Conservation (phyloP, 2,888 invertebrate species). For the Drosophila recens region DNA sequence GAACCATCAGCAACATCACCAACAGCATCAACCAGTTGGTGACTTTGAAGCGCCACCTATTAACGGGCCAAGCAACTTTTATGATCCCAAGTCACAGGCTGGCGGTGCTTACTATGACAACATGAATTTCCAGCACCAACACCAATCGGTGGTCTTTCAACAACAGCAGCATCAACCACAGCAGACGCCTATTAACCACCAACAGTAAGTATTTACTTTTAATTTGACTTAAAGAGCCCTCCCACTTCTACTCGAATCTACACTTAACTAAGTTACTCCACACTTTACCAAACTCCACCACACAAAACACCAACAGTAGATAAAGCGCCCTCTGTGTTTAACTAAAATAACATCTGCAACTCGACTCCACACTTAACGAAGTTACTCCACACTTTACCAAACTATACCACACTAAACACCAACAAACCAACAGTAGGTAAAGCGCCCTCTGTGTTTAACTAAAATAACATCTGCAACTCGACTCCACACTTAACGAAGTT, state of each 20-base stretch:
- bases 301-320: constrained; percentile 61
- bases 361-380: neutral
- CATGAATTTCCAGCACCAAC: constrained; percentile 77
- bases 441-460: no score
- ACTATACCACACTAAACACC: neutral
- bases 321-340: constrained; percentile 11
- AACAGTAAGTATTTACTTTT: constrained; percentile 57
- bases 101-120: constrained; percentile 82
- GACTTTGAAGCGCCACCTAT: constrained; percentile 82
- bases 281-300: neutral
- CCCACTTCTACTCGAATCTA: no score
- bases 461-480: neutral
- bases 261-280: neutral
- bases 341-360: neutral
- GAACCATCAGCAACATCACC: constrained; percentile 74
- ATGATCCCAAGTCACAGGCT: constrained; percentile 81
- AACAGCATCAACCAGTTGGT: constrained; percentile 72
- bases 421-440: constrained; percentile 66
- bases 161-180: constrained; percentile 73
- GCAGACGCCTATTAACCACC: constrained; percentile 63
- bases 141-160: constrained; percentile 70
- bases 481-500: neutral
- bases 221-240: neutral
- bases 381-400: neutral
- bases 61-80: constrained; percentile 79